These are phyloP conservation scores for Anarsia innoxiella DNA, from an alignment of 2,888 invertebrate species.

Conservation along the genomic window DNA sequence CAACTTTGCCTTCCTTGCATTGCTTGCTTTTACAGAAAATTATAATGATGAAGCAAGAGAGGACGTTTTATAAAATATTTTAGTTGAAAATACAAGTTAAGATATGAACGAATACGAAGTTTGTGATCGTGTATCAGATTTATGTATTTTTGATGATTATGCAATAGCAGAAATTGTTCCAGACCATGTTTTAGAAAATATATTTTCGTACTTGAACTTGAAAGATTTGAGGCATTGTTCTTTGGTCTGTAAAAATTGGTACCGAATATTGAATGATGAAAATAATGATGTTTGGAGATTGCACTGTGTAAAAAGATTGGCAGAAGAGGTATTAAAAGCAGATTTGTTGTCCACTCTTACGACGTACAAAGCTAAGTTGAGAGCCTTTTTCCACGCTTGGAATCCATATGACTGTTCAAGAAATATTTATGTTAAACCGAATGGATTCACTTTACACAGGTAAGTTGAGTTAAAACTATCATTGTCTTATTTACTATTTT, in stretches of 20 bases:
- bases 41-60: too few species aligned
- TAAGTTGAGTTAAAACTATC: constrained; percentile 24
- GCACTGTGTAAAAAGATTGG: constrained; percentile 89
- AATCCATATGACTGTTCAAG: constrained; percentile 97
- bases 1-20: too few species aligned
- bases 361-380: constrained; percentile 93
- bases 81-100: too few species aligned
- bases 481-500: not conserved
- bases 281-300: constrained; percentile 97
- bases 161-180: constrained; percentile 79
- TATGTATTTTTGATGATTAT: constrained; percentile 37
- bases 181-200: constrained; percentile 89
- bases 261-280: constrained; percentile 90
- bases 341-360: constrained; percentile 91
- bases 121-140: not conserved
- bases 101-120: too few species aligned
- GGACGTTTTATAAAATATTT: too few species aligned
- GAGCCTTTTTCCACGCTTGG: constrained; percentile 97
- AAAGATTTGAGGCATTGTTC: constrained; percentile 92
- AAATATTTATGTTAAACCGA: constrained; percentile 96
- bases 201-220: constrained; percentile 93
- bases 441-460: constrained; percentile 97
- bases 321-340: constrained; percentile 90
- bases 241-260: constrained; percentile 95
- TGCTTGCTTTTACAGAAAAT: too few species aligned